Evolutionary conservation across 2,113 vertebrate genomes (phyloP).

Genomic region (Dendrocopos noguchii): DNA sequence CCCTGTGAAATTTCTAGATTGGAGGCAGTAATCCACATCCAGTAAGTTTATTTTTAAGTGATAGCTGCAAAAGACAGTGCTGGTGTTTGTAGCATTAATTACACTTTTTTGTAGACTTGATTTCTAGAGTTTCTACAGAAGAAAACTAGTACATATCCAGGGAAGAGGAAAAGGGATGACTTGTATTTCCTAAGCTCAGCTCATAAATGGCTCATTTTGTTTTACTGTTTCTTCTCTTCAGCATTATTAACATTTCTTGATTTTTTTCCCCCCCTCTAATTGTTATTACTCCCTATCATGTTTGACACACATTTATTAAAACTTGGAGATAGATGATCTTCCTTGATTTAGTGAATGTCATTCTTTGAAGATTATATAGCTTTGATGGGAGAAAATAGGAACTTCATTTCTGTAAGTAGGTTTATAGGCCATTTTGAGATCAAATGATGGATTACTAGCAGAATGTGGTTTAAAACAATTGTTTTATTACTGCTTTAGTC

Average conservation of each 20-base stretch:
- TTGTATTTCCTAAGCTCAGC: neutral
- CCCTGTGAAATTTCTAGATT: neutral
- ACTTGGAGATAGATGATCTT: conserved; percentile 30
- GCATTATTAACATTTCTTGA: neutral
- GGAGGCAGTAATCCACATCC: neutral
- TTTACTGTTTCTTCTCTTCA: neutral
- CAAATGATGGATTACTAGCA: conserved; percentile 15
- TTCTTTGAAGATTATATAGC: conserved; percentile 34
- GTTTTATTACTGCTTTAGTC: conserved; percentile 21
- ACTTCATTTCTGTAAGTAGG: conserved; percentile 10
- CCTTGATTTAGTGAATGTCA: conserved; percentile 5
- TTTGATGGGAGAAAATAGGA: conserved; percentile 34
- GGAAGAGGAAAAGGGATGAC: neutral
- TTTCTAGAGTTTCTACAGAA: neutral
- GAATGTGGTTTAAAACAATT: neutral
- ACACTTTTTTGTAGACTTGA: conserved; percentile 4
- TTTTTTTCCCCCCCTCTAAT: neutral
- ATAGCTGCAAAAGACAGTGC: neutral
- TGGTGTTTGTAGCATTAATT: conserved; percentile 9
- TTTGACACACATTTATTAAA: conserved; percentile 35
- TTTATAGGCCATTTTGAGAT: conserved; percentile 29
- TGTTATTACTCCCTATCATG: neutral
- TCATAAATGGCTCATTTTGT: neutral
- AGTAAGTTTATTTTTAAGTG: neutral
- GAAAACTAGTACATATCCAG: neutral